Evolutionary conservation across 2,113 vertebrate genomes (phyloP).

Genomic region (Macquaria ambigua): DNA sequence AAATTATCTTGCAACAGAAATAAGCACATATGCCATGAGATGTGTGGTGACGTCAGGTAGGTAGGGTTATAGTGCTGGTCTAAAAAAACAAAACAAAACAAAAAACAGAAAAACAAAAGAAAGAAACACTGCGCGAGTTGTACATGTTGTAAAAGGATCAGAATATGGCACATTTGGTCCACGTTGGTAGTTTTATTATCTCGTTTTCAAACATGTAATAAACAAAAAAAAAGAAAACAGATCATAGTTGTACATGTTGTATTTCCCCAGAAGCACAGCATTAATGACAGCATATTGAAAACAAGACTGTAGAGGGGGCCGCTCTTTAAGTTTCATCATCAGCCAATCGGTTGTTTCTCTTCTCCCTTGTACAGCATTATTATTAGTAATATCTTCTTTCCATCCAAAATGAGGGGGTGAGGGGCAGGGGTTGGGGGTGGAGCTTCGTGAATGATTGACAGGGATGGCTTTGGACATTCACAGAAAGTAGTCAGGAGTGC

Average conservation of each 20-base stretch:
- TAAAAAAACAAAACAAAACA: conserved; percentile 29
- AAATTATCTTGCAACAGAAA: conserved; percentile 74
- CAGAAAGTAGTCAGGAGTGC: conserved; percentile 85
- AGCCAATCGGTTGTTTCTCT: conserved; percentile 75
- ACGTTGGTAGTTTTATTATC: conserved; percentile 84
- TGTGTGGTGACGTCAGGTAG: conserved; percentile 55
- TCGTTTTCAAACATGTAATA: conserved; percentile 78
- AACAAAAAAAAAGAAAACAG: conserved; percentile 73
- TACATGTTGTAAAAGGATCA: conserved; percentile 76
- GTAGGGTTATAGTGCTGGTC: conserved; percentile 60
- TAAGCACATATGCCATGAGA: conserved; percentile 71
- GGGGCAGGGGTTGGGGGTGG: background rate
- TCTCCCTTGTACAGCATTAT: conserved; percentile 70
- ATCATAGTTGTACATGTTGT: conserved; percentile 67
- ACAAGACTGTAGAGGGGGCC: conserved; percentile 70
- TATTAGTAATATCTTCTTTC: conserved; percentile 60
- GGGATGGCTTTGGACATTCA: conserved; percentile 75
- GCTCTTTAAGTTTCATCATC: conserved; percentile 53
- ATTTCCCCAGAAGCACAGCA: conserved; percentile 77
- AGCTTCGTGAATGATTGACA: conserved; percentile 61
- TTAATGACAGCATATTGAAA: conserved; percentile 79
- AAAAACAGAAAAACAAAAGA: conserved; percentile 12
- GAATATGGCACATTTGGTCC: conserved; percentile 87
- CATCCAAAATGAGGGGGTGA: conserved; percentile 56
- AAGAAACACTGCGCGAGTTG: conserved; percentile 37